phyloP scores from a whole-genome alignment of 2,888 invertebrate species.

The Athalia rosae region DNA sequence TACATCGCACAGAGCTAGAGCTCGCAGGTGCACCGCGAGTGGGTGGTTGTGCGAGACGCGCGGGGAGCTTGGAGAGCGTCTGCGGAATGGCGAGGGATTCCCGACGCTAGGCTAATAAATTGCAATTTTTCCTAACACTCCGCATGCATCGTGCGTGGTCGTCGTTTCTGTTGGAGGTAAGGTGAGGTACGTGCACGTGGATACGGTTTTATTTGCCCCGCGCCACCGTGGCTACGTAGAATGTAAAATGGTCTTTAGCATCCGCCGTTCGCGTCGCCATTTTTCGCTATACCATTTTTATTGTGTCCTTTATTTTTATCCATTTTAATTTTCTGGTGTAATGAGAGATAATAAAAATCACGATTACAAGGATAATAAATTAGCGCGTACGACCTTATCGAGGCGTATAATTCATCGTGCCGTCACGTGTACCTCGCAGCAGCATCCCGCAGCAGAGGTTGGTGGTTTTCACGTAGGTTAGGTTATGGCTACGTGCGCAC shows the following conservation, averaged over 20 bases:
- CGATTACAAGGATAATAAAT: conserved; percentile 70
- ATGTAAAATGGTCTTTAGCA: conserved; percentile 11
- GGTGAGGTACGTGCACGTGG: background rate
- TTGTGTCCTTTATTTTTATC: background rate
- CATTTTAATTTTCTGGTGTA: background rate
- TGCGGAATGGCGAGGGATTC: conserved; percentile 29
- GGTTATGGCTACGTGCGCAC: conserved; percentile 35
- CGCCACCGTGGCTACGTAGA: background rate
- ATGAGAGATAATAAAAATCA: conserved; percentile 45
- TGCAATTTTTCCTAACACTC: conserved; percentile 56
- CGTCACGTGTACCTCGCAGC: conserved; percentile 60
- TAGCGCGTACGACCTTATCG: conserved; percentile 71
- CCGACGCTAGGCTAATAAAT: conserved; percentile 56
- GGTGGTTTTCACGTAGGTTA: conserved; percentile 49
- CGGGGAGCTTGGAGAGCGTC: conserved; percentile 26
- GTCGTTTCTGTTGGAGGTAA: conserved; percentile 31
- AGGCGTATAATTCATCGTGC: conserved; percentile 70
- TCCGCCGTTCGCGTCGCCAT: conserved; percentile 44
- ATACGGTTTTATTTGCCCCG: too few species aligned
- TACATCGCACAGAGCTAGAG: background rate
- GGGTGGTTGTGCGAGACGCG: too few species aligned
- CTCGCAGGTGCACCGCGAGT: conserved; percentile 32
- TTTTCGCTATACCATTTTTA: background rate
- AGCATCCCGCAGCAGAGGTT: conserved; percentile 21
- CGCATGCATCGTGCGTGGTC: conserved; percentile 16